A percentile compares a stretch with the other conserved stretches of the same genome.
Conservation (phyloP, 2,113 vertebrate species). For the Gulo gulo region DNA sequence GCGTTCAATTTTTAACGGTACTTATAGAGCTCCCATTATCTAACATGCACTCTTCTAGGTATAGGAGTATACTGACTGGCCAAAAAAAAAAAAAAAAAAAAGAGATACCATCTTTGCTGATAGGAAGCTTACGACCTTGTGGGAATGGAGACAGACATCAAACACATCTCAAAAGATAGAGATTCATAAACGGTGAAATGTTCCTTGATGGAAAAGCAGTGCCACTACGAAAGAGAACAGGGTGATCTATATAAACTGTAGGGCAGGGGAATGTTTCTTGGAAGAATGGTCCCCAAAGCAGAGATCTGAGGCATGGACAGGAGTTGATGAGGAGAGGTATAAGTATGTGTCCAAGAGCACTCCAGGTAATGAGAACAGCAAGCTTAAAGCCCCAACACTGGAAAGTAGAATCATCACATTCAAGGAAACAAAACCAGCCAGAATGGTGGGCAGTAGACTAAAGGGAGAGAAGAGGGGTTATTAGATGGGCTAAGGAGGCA, state of each 20-base stretch:
- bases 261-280: not conserved
- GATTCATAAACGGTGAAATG: not conserved
- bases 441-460: not conserved
- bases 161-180: not conserved
- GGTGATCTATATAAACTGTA: not conserved
- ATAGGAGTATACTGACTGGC: not conserved
- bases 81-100: not conserved
- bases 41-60: not conserved
- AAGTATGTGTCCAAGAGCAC: not conserved
- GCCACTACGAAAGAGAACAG: not conserved
- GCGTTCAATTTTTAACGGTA: not conserved
- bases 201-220: not conserved
- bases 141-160: not conserved
- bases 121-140: not conserved
- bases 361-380: not conserved
- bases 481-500: accelerated
- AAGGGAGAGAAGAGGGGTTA: not conserved
- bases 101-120: not conserved
- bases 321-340: not conserved
- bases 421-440: not conserved
- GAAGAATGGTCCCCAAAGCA: not conserved
- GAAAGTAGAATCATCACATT: too few species aligned
- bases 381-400: not conserved
- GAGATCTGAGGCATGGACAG: not conserved
- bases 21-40: not conserved